Evolutionary conservation across 1,140 invertebrate genomes (phyloP).

Genomic region (Sitobion miscanthi): DNA sequence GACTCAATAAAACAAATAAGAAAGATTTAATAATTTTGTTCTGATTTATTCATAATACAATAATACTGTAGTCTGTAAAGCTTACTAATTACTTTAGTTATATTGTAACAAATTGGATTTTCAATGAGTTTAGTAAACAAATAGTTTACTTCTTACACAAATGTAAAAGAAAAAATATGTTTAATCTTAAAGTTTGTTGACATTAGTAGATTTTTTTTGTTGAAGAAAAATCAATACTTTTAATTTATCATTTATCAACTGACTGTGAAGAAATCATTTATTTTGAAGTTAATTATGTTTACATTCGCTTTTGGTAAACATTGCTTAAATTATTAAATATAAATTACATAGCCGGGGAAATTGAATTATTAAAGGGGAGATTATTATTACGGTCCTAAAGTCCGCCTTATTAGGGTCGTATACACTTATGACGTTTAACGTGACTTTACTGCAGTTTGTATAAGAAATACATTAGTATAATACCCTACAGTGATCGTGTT

Average conservation of each 20-base stretch:
- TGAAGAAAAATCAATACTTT: neutral
- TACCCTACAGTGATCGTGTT: neutral
- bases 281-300: neutral
- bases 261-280: neutral
- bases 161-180: neutral
- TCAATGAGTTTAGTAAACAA: neutral
- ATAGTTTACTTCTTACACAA: neutral
- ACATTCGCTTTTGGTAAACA: neutral
- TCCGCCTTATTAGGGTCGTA: neutral
- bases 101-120: neutral
- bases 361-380: neutral
- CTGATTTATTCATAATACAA: neutral
- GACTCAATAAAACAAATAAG: neutral
- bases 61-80: neutral
- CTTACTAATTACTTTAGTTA: neutral
- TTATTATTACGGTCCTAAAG: neutral
- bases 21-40: neutral
- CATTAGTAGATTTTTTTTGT: too few species aligned
- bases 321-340: neutral
- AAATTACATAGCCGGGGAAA: neutral
- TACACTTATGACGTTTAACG: neutral
- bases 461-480: neutral
- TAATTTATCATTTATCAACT: neutral
- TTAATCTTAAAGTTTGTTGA: neutral
- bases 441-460: neutral